Base-by-base conservation (phyloP, 2,888 invertebrate genomes). In the Adelphocoris suturalis region DNA sequence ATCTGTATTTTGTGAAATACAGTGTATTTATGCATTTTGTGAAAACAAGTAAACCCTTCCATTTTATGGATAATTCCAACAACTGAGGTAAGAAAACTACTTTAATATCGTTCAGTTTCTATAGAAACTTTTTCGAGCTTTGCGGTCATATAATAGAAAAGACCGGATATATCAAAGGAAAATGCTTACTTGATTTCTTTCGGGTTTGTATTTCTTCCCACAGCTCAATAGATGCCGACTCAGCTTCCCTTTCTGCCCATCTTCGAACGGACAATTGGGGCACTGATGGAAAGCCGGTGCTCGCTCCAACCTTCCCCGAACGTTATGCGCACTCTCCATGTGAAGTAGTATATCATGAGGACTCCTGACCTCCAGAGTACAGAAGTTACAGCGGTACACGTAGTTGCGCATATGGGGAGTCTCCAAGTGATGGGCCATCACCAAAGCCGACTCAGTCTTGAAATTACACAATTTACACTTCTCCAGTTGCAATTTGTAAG, bases 211-310 rank as follows among this genome's bases (percentile, higher is more conserved):
- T 93, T 97, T 97, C 93, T 98, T 97, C 75, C 96, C 95, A 93
- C 99, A 99, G 0, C 97, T 96, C 90, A 97, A 95, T 91, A 97
- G 95, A 94, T 99, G 99, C 61, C 98, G 95, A 0, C 97, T 97
- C 92, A 98, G 94, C 93, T 98, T 98, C 47, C 97, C 97, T 94
- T 98, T 98, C 89, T 97, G 97, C 92, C 98, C 98, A 92, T 98
- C 98, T 93, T 99, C 98, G 93, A 98, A 98, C 0, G 97, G 97
- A 94, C 99, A 99, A 93, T 97, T 97, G 0, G 97, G 96, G 93
- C 98, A 99, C 93, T 98, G 97, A 93, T 98, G 98, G 93, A 97
- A 97, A 0, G 97, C 96, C 46, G 97, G 96, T 0, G 97, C 97
- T 91, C 97, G 95, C 92, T 98, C 97, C 90, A 98, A 94, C 91